Percentiles rank a stretch among this genome's conserved stretches.
Evolutionary conservation across 2,888 invertebrate species (phyloP).

Genomic region (Polia nebulosa): DNA sequence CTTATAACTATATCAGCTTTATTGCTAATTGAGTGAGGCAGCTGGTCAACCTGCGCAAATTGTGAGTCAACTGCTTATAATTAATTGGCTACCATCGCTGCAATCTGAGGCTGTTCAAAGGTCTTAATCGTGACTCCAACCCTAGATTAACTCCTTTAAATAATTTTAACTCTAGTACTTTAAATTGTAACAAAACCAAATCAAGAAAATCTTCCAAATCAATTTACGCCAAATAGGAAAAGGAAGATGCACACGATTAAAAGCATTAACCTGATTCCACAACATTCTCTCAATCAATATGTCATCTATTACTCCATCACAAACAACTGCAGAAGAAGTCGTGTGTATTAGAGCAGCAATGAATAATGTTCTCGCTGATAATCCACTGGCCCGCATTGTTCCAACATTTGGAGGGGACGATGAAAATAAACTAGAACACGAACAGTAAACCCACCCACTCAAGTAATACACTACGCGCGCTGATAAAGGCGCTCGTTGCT

Average conservation of each 20-base stretch:
- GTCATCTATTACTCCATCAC: constrained; percentile 10
- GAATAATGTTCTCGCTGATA: constrained; percentile 30
- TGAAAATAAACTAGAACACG: constrained; percentile 54
- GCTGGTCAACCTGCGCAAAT: constrained; percentile 59
- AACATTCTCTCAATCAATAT: constrained; percentile 7
- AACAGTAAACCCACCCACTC: constrained; percentile 34
- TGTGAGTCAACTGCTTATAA: constrained; percentile 58
- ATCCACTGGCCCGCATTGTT: constrained; percentile 28
- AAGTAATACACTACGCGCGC: constrained; percentile 27
- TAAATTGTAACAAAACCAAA: no score
- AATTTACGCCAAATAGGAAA: constrained; percentile 3
- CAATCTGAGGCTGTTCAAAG: constrained; percentile 53
- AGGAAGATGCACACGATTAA: constrained; percentile 9
- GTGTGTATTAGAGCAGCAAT: constrained; percentile 38
- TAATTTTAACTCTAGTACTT: no score
- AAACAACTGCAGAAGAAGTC: background rate
- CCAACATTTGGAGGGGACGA: constrained; percentile 23
- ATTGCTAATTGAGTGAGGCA: constrained; percentile 45
- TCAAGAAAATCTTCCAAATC: background rate
- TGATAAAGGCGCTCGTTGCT: constrained; percentile 55
- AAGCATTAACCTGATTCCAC: constrained; percentile 25
- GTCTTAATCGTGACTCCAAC: constrained; percentile 10
- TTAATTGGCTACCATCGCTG: constrained; percentile 50
- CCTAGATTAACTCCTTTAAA: no score
- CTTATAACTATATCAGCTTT: constrained; percentile 33